Conservation (phyloP, 2,888 invertebrate species). For the Oscheius myriophilus region DNA sequence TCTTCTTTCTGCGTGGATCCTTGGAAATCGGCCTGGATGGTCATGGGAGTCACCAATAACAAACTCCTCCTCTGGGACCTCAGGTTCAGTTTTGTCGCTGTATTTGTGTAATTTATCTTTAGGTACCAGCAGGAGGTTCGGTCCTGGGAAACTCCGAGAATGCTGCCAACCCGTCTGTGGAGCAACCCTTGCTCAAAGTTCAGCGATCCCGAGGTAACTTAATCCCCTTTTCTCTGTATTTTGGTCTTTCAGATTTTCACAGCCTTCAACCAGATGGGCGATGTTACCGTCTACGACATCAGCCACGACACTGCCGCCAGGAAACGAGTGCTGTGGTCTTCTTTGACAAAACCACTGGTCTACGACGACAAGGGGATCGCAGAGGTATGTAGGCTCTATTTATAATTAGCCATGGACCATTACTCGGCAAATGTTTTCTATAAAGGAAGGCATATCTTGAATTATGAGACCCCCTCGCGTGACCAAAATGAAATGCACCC, state of each 20-base stretch:
- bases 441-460: too few relatives aligned
- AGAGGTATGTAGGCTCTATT: too few relatives aligned
- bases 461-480: too few relatives aligned
- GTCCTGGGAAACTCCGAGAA: neutral
- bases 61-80: constrained; percentile 62
- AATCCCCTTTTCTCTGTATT: too few relatives aligned
- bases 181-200: constrained; percentile 22
- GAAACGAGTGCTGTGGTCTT: constrained; percentile 13
- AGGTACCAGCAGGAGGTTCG: constrained; percentile 27
- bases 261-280: constrained; percentile 37
- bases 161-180: constrained; percentile 24
- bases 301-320: neutral
- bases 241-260: constrained; percentile 30
- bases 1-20: constrained; percentile 64
- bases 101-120: neutral
- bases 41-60: constrained; percentile 51
- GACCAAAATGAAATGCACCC: too few relatives aligned
- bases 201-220: constrained; percentile 18
- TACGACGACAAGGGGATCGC: constrained; percentile 6
- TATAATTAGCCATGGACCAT: too few relatives aligned
- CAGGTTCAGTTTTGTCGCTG: constrained; percentile 34
- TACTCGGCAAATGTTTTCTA: too few relatives aligned
- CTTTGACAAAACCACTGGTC: constrained; percentile 4
- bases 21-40: constrained; percentile 64
- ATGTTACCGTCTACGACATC: constrained; percentile 39